Evolutionary conservation across 1,140 invertebrate genomes (phyloP), one percentile per base, ranked within the genome.

Genomic region (Ylistrum balloti): DNA sequence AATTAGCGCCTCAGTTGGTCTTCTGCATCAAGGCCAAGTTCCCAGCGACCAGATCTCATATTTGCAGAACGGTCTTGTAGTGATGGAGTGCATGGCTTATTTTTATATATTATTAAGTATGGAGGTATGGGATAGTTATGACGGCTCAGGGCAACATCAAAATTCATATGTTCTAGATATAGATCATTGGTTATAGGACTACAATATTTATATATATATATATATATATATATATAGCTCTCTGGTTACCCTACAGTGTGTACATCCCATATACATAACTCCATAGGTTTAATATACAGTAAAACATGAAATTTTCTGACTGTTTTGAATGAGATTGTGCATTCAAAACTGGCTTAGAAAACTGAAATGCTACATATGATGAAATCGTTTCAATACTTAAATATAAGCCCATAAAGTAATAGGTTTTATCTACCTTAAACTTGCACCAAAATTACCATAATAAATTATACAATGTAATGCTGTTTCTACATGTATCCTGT

Each of bases 141-240:
- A 74, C 22, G 56, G 56, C 56, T 74, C 56, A 74, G n/a, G 56
- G 56, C 56, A 74, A 74, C 56, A n/a, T 74, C 56, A 74, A 74
- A 74, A n/a, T 74, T 74, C 56, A 74, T 74, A 74, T 28, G n/a
- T 5, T n/a, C 56, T 28, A 74, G 56, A n/a, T 74, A 28, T 74
- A 74, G 56, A 74, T 28, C 22, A 74, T 74, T 3, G 0, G n/a
- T n/a, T 5, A 1, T 74, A n/a, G 9, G 28, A 28, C 9, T 28
- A 74, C 56, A n/a, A 38, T 38, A 38, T 7, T 38, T n/a, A n/a
- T n/a, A n/a, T n/a, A n/a, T n/a, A n/a, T n/a, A n/a, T n/a, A n/a
- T n/a, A n/a, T n/a, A n/a, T n/a, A n/a, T n/a, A n/a, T n/a, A n/a
- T n/a, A n/a, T n/a, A n/a, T n/a, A n/a, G n/a, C 45, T 48, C n/a